phyloP scores from a whole-genome alignment of 2,113 vertebrate genomes.

The Cavia porcellus region DNA sequence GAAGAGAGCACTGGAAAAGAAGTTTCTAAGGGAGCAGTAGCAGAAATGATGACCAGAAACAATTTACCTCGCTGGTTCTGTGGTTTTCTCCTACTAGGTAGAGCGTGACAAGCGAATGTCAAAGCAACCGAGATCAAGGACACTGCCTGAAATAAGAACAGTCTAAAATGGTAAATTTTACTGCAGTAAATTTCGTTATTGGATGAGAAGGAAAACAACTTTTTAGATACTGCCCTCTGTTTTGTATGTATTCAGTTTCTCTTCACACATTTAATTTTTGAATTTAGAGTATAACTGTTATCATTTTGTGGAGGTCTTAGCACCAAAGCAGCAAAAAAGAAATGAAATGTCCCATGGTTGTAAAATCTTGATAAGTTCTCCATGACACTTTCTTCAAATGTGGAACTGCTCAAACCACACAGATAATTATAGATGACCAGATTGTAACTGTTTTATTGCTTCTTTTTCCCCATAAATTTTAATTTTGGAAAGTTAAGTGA shows the following conservation, averaged over 20 bases:
- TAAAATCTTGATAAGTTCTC: conserved; percentile 87
- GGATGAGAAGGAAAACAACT: conserved; percentile 3
- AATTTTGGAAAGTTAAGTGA: conserved; percentile 92
- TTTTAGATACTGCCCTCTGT: neutral
- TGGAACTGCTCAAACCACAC: conserved; percentile 89
- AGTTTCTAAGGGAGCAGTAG: neutral
- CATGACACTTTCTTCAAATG: conserved; percentile 88
- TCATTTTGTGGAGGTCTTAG: conserved; percentile 69
- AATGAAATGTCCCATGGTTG: conserved; percentile 86
- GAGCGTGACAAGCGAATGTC: conserved; percentile 24
- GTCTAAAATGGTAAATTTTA: neutral
- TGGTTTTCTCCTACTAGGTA: conserved; percentile 10
- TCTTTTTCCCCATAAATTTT: conserved; percentile 91
- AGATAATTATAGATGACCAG: conserved; percentile 93
- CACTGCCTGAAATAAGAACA: neutral
- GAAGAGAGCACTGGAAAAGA: neutral
- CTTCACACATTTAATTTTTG: conserved; percentile 66
- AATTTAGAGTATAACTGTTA: conserved; percentile 69
- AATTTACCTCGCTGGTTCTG: neutral
- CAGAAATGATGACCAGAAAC: neutral
- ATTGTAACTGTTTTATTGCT: conserved; percentile 93
- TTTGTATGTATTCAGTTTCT: neutral
- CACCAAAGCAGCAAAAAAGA: conserved; percentile 83
- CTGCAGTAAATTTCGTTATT: neutral
- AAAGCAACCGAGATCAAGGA: conserved; percentile 38